Conservation (phyloP, 1,140 invertebrate genomes). For the Drosophila ohnishii region DNA sequence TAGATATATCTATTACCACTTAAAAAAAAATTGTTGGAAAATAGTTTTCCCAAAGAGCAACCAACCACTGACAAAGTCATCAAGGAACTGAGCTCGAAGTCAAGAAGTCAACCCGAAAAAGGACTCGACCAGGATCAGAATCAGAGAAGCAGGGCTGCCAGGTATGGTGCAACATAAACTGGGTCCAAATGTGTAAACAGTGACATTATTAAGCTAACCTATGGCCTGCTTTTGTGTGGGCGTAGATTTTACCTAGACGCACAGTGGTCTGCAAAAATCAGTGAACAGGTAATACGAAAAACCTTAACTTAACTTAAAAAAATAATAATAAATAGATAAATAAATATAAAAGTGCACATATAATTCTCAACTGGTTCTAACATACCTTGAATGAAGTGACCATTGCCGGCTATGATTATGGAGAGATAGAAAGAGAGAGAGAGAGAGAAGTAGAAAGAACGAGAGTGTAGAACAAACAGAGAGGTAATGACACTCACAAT, state of each 20-base stretch:
- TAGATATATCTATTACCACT: background rate
- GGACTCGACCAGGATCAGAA: background rate
- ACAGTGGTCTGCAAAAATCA: slow-evolving; percentile 24
- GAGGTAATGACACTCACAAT: too few species aligned
- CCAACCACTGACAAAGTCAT: slow-evolving; percentile 28
- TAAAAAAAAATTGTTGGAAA: slow-evolving; percentile 1
- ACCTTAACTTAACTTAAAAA: too few species aligned
- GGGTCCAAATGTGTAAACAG: slow-evolving; percentile 63
- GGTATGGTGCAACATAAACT: slow-evolving; percentile 46
- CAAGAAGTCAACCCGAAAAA: slow-evolving; percentile 5
- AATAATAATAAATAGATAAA: too few species aligned
- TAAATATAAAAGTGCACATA: too few species aligned
- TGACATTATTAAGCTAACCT: slow-evolving; percentile 62
- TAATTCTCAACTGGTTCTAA: too few species aligned
- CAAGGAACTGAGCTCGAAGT: slow-evolving; percentile 34
- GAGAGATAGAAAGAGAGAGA: too few species aligned
- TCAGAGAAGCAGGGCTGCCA: slow-evolving; percentile 3
- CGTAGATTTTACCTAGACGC: background rate
- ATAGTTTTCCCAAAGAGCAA: background rate
- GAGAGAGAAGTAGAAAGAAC: too few species aligned
- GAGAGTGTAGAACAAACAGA: too few species aligned
- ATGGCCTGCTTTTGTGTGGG: slow-evolving; percentile 34
- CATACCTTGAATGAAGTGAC: too few species aligned
- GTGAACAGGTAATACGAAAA: background rate
- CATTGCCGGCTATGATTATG: too few species aligned